A percentile compares a stretch with the other conserved stretches of the same genome.
Evolutionary conservation across 2,797 vertebrate species (phyloP).

Genomic region (Sciurus carolinensis): DNA sequence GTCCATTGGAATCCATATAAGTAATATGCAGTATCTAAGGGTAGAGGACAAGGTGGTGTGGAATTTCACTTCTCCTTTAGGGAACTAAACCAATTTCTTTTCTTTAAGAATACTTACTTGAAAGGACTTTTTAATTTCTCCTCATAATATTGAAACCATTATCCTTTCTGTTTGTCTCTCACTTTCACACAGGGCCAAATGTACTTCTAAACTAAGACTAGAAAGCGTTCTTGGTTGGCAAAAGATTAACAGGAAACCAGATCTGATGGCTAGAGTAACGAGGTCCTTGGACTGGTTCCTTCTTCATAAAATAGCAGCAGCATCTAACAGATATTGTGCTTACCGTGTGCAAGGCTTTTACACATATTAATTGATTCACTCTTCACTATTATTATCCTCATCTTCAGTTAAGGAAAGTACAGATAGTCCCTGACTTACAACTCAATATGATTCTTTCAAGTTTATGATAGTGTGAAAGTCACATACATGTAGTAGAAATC

Average conservation of each 20-base stretch:
- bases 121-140: conserved; percentile 31
- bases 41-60: neutral
- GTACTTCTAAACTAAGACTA: conserved; percentile 22
- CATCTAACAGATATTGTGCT: neutral
- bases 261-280: neutral
- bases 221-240: conserved; percentile 13
- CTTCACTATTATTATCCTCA: neutral
- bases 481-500: neutral
- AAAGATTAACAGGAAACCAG: conserved; percentile 37
- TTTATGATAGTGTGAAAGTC: neutral
- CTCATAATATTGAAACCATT: neutral
- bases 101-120: conserved; percentile 8
- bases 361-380: neutral
- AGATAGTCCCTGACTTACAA: neutral
- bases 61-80: conserved; percentile 29
- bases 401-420: neutral
- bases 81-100: conserved; percentile 50
- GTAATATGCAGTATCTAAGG: neutral
- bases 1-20: neutral
- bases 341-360: neutral
- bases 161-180: conserved; percentile 47
- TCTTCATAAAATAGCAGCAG: conserved; percentile 7
- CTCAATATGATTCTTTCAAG: neutral
- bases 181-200: neutral
- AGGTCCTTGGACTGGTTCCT: neutral